phyloP scores from a whole-genome alignment of 2,113 vertebrate genomes.

The Onychorhynchus coronatus region DNA sequence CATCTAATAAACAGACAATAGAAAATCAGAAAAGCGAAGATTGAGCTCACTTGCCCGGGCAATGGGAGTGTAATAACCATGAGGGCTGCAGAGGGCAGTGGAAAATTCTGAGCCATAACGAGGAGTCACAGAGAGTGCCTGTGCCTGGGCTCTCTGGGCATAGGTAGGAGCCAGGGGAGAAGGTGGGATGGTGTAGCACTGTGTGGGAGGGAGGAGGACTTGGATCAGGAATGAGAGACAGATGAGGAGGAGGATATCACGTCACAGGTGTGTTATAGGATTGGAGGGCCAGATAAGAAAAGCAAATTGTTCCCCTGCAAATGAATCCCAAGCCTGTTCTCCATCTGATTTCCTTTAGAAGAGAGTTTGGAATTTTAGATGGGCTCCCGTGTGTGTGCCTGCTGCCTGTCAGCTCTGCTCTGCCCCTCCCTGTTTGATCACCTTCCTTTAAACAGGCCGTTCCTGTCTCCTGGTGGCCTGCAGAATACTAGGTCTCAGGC shows the following conservation, averaged over 20 bases:
- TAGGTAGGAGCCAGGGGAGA: background rate
- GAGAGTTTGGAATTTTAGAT: background rate
- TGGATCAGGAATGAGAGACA: background rate
- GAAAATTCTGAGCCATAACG: slow-evolving; percentile 43
- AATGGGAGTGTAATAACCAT: slow-evolving; percentile 45
- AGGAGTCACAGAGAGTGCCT: slow-evolving; percentile 5
- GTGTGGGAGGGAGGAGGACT: background rate
- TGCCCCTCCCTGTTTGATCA: background rate
- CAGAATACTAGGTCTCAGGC: background rate
- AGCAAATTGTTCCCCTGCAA: background rate
- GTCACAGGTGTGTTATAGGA: background rate
- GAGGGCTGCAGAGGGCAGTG: slow-evolving; percentile 39
- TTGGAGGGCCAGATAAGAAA: background rate
- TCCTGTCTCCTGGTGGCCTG: background rate
- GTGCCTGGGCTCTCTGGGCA: background rate
- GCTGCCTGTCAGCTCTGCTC: background rate
- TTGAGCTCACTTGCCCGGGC: slow-evolving; percentile 31
- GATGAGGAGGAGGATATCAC: background rate
- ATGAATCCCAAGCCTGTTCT: background rate
- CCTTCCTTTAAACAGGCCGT: background rate
- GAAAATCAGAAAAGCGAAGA: slow-evolving; percentile 42
- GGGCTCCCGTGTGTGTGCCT: background rate
- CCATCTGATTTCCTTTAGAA: background rate
- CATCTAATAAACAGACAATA: slow-evolving; percentile 69
- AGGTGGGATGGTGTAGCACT: background rate